phyloP scores from a whole-genome alignment of 1,140 invertebrate species.

The Penaeus chinensis region DNA sequence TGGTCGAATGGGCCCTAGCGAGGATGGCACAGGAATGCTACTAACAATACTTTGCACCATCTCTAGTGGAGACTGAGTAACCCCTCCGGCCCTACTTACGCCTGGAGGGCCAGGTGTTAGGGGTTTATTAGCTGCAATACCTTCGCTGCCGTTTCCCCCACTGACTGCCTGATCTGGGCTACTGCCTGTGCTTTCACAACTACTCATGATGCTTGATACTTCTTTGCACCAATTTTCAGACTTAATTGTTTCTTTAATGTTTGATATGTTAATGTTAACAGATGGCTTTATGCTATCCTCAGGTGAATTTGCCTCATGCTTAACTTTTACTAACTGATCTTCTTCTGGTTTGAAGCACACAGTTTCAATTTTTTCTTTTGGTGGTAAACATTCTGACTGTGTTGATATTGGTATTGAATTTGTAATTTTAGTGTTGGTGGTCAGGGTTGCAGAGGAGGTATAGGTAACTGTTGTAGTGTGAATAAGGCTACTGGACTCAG shows the following conservation, averaged over 20 bases:
- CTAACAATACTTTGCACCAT: slow-evolving; percentile 85
- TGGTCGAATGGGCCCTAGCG: slow-evolving; percentile 38
- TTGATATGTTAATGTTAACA: slow-evolving; percentile 29
- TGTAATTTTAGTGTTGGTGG: slow-evolving; percentile 45
- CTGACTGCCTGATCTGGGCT: slow-evolving; percentile 35
- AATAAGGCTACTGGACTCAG: slow-evolving; percentile 47
- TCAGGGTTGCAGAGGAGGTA: slow-evolving; percentile 45
- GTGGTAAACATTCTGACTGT: slow-evolving; percentile 36
- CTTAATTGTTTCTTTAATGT: slow-evolving; percentile 41
- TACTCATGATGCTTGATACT: not conserved
- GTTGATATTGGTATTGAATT: slow-evolving; percentile 44
- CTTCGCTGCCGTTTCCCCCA: slow-evolving; percentile 23
- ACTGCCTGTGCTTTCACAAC: slow-evolving; percentile 40
- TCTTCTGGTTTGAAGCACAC: slow-evolving; percentile 24
- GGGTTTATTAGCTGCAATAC: slow-evolving; percentile 55
- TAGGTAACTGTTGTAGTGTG: slow-evolving; percentile 58
- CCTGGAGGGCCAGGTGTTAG: slow-evolving; percentile 60
- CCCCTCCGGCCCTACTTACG: slow-evolving; percentile 53
- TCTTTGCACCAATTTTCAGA: slow-evolving; percentile 40
- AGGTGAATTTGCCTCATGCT: slow-evolving; percentile 40
- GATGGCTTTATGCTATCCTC: slow-evolving; percentile 35
- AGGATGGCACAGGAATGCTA: slow-evolving; percentile 76
- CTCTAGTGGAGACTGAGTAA: slow-evolving; percentile 79
- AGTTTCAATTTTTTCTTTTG: slow-evolving; percentile 22
- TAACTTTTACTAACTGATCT: slow-evolving; percentile 30